phyloP scores from a whole-genome alignment of 2,888 invertebrate species.

The Eucriotettix oculatus region DNA sequence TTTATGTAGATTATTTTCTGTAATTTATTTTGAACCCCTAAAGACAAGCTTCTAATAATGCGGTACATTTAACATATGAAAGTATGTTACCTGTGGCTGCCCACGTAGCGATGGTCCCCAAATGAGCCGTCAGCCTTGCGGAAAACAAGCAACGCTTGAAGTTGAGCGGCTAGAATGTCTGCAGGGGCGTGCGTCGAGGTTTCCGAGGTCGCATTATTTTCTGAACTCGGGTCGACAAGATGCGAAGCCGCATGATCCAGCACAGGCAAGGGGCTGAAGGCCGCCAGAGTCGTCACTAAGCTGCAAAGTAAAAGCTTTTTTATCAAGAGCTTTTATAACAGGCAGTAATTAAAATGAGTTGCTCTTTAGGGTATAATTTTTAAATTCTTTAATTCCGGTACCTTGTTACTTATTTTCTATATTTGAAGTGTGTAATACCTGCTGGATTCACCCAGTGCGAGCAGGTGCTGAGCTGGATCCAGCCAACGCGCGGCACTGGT shows the following conservation, averaged over 20 bases:
- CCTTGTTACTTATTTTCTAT: too few species aligned
- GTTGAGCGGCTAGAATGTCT: slow-evolving; percentile 23
- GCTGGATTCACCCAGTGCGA: background rate
- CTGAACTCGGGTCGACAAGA: background rate
- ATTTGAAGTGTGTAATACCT: background rate
- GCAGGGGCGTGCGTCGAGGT: background rate
- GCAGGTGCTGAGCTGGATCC: background rate
- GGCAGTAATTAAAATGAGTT: too few species aligned
- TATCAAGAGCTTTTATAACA: too few species aligned
- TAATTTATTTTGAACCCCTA: too few species aligned
- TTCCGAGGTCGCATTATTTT: background rate
- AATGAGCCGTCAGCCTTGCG: slow-evolving; percentile 47
- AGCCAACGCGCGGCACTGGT: background rate
- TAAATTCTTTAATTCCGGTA: too few species aligned
- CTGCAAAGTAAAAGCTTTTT: background rate
- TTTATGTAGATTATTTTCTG: too few species aligned
- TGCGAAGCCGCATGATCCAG: slow-evolving; percentile 7
- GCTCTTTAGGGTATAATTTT: too few species aligned
- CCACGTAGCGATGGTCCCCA: slow-evolving; percentile 45
- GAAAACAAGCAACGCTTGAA: slow-evolving; percentile 40
- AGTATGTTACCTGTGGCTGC: slow-evolving; percentile 31
- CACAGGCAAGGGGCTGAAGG: slow-evolving; percentile 5
- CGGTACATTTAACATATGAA: background rate
- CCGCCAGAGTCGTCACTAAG: slow-evolving; percentile 8
- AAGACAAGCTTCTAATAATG: too few species aligned